Conservation (phyloP, 2,113 vertebrate genomes). For the Nyctereutes procyonoides region DNA sequence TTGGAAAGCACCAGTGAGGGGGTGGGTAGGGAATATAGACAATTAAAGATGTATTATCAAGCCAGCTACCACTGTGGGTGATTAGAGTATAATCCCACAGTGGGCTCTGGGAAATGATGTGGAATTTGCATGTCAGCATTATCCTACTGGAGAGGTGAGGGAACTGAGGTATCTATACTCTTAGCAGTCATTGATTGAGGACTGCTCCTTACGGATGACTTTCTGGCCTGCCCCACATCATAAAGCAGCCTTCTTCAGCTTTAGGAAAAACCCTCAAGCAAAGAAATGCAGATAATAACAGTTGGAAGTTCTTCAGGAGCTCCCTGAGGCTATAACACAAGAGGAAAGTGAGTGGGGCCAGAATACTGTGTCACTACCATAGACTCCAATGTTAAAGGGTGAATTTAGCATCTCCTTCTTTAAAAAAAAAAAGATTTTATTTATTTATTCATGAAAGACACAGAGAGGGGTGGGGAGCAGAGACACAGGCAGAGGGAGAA, state of each 20-base stretch:
- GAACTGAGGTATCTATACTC: neutral
- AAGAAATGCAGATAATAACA: neutral
- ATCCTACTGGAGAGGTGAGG: neutral
- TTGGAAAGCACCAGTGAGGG: neutral
- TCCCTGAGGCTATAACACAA: neutral
- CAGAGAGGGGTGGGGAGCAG: too few species aligned
- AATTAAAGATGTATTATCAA: neutral
- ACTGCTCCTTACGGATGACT: neutral
- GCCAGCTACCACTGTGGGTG: neutral
- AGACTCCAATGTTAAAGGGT: slow-evolving; percentile 82
- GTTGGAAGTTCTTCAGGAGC: neutral
- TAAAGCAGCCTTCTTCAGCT: neutral
- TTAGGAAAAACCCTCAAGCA: neutral
- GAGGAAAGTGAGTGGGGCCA: neutral
- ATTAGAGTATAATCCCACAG: neutral
- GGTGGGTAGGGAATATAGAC: neutral
- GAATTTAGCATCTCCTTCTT: slow-evolving; percentile 48
- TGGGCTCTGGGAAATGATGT: neutral
- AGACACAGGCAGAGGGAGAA: too few species aligned
- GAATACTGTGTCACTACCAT: slow-evolving; percentile 20
- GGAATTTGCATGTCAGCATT: neutral
- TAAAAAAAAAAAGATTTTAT: too few species aligned
- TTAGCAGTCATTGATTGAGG: neutral
- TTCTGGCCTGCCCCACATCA: neutral
- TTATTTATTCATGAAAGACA: too few species aligned